Evolutionary conservation across 2,113 vertebrate species (phyloP).

Genomic region (Phrynocephalus versicolor): DNA sequence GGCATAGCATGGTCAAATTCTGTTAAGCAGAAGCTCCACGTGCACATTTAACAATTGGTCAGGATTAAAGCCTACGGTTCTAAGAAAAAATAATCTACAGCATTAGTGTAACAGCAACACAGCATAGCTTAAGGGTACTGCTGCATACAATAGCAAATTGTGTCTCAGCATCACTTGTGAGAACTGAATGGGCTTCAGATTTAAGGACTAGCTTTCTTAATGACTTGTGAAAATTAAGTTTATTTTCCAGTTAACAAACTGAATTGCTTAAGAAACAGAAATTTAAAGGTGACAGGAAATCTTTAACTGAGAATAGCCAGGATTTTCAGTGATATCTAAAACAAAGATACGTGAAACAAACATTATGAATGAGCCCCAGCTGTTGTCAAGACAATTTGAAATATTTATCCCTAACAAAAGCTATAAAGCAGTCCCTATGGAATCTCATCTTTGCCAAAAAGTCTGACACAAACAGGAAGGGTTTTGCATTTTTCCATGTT

Average conservation of each 20-base stretch:
- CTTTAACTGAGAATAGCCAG: conserved; percentile 54
- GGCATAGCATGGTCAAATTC: no score
- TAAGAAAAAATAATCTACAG: neutral
- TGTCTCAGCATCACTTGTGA: neutral
- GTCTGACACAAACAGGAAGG: conserved; percentile 60
- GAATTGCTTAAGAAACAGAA: conserved; percentile 38
- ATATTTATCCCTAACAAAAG: conserved; percentile 67
- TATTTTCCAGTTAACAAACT: conserved; percentile 42
- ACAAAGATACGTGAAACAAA: conserved; percentile 60
- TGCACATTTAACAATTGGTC: neutral
- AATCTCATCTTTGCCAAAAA: conserved; percentile 57
- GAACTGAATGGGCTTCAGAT: neutral
- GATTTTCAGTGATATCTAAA: conserved; percentile 53
- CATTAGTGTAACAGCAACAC: neutral
- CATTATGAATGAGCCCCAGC: conserved; percentile 56
- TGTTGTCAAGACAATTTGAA: conserved; percentile 67
- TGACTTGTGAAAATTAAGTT: neutral
- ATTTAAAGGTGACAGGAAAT: conserved; percentile 56
- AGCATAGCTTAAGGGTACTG: neutral
- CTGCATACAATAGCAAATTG: neutral
- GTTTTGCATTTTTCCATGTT: conserved; percentile 24
- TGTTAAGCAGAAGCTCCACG: neutral
- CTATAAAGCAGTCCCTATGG: conserved; percentile 53
- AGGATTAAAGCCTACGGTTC: neutral
- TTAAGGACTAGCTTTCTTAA: conserved; percentile 20